These are phyloP conservation scores for Leucoraja erinaceus DNA, from an alignment of 2,113 vertebrate species.

Conservation along the genomic window DNA sequence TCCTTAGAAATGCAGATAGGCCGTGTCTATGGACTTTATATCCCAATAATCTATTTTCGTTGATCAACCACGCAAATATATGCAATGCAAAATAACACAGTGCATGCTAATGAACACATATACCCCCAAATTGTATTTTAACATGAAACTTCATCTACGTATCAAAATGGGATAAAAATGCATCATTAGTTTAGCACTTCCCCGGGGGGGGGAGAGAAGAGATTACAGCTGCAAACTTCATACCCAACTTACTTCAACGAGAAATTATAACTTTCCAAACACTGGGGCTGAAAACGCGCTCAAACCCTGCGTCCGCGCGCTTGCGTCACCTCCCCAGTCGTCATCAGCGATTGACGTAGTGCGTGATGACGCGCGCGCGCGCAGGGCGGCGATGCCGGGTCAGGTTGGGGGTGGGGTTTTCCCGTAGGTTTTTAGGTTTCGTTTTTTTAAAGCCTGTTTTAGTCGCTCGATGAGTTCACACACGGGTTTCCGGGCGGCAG, in stretches of 20 bases:
- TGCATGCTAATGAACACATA: neutral
- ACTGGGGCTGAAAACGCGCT: neutral
- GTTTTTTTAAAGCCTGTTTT: neutral
- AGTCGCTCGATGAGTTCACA: neutral
- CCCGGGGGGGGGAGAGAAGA: neutral
- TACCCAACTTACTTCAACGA: neutral
- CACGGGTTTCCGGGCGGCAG: neutral
- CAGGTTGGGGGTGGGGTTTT: conserved; percentile 17
- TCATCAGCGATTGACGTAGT: neutral
- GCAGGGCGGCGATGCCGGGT: neutral
- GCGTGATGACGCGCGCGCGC: neutral
- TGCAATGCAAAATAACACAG: neutral
- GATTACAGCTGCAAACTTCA: neutral
- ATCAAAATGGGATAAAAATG: neutral
- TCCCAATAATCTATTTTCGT: neutral
- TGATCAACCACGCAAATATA: neutral
- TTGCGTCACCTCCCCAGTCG: neutral
- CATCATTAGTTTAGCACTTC: neutral
- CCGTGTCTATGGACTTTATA: neutral
- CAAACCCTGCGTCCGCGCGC: neutral
- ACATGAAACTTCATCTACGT: neutral
- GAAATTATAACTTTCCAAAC: neutral
- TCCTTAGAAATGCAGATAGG: neutral
- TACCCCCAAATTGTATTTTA: neutral
- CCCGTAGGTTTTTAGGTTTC: neutral